Evolutionary conservation across 1,140 invertebrate species (phyloP), one percentile per base, ranked within the genome.

Genomic region (Drosophila micromelanica): DNA sequence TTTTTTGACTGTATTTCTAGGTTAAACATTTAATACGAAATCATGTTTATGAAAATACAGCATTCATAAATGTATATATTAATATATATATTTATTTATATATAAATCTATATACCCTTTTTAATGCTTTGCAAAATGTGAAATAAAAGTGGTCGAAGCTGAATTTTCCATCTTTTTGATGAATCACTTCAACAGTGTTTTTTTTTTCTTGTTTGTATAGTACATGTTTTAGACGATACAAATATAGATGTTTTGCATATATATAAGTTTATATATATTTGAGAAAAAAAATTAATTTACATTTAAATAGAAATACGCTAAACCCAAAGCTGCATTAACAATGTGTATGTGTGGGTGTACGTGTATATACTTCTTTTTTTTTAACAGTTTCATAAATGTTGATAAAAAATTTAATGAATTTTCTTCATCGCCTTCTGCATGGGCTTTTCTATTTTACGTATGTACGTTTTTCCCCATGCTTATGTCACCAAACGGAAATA

Each of bases 1-100:
- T 49, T 52, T 54, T 65, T 72, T 56, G 54, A 64, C 60, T 55
- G 69, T 40, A 78, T 78, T 78, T 87, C 78, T 84, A 84, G 81
- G 71, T 78, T 87, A 81, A 81, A 86, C 81, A 78, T 84, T 84
- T 78, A 75, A 85, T 87, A 81, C 74, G 71, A 86, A 78, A 78
- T 77, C 79, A 81, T 82, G 79, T 62, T 52, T 84, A 72, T 82
- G 79, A 82, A 82, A 81, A 79, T 84, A 82, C 79, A 72, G 80
- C 71, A 80, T 32, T 73, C 74, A 82, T 78, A 76, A 76, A 63
- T 45, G 57, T 60, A 72, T 70, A 60, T 74, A 63, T 62, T 42
- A 46, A 57, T 70, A 65, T 81, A 61, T 59, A 65, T 59, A 46
- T 77, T 57, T 61, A 40, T 68, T 40, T 48, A 48, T 48, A 51